phyloP scores from a whole-genome alignment of 2,113 vertebrate species.

The Pseudorhombus dupliciocellatus region DNA sequence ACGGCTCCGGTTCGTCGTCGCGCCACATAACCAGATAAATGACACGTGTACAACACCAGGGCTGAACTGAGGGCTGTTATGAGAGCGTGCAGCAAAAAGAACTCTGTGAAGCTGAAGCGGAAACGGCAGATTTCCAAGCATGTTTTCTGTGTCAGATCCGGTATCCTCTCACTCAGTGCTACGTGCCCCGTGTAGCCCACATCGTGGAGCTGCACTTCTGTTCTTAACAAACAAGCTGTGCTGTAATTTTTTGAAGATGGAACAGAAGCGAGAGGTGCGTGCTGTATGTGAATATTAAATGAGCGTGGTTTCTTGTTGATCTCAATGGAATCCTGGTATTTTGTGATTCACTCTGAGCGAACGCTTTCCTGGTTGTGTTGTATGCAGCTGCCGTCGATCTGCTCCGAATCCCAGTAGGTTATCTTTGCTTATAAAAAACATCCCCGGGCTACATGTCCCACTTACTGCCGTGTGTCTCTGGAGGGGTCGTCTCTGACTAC shows the following conservation, averaged over 20 bases:
- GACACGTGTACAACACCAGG: too few relatives aligned
- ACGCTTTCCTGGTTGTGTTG: conserved; percentile 16
- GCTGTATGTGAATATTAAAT: background rate
- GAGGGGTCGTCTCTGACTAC: conserved; percentile 29
- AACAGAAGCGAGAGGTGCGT: background rate
- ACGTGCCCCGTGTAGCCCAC: background rate
- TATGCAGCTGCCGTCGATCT: conserved; percentile 10
- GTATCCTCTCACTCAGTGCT: too few relatives aligned
- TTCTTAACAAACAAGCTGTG: background rate
- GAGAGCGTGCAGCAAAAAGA: too few relatives aligned
- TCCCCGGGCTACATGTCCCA: conserved; percentile 40
- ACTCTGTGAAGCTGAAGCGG: background rate
- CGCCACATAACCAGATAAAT: too few relatives aligned
- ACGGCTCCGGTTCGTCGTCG: too few relatives aligned
- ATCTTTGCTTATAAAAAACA: conserved; percentile 42
- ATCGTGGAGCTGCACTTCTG: background rate
- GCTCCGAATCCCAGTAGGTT: conserved; percentile 44
- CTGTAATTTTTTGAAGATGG: background rate
- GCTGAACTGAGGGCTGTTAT: too few relatives aligned
- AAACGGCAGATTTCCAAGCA: background rate
- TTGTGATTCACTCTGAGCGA: conserved; percentile 10
- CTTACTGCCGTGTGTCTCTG: conserved; percentile 25
- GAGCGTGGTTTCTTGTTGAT: background rate
- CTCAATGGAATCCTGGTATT: background rate
- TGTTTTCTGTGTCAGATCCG: background rate